Evolutionary conservation across 2,113 vertebrate species (phyloP).

Genomic region (Orycteropus afer): DNA sequence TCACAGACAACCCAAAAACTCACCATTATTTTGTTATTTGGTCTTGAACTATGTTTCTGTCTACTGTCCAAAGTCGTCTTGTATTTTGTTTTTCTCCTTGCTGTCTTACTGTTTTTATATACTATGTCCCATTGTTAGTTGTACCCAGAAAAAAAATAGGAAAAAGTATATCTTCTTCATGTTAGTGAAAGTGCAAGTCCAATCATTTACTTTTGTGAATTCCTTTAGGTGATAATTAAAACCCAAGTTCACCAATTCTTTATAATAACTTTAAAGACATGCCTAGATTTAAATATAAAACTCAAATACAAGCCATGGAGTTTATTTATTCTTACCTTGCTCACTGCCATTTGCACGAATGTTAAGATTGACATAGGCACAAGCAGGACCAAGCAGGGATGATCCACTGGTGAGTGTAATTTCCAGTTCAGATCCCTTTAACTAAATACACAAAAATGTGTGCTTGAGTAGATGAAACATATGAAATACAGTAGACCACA

Average conservation of each 20-base stretch:
- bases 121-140: neutral
- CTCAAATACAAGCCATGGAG: neutral
- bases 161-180: neutral
- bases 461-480: neutral
- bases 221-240: conserved; percentile 19
- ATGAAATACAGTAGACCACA: neutral
- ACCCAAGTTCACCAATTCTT: neutral
- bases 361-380: conserved; percentile 93
- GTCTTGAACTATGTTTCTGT: neutral
- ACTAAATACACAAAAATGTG: conserved; percentile 81
- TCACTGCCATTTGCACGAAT: conserved; percentile 89
- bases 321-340: conserved; percentile 89
- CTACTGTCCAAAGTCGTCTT: neutral
- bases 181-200: neutral
- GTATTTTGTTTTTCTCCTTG: neutral
- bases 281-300: neutral
- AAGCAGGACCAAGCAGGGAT: conserved; percentile 86
- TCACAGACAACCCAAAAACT: neutral
- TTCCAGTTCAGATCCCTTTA: conserved; percentile 95
- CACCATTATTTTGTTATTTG: neutral
- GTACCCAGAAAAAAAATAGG: neutral
- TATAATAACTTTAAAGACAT: neutral
- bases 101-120: too few relatives aligned
- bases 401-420: conserved; percentile 92
- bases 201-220: neutral